Evolutionary conservation across 2,797 vertebrate species (phyloP).

Genomic region (Gallinago nigripennis): DNA sequence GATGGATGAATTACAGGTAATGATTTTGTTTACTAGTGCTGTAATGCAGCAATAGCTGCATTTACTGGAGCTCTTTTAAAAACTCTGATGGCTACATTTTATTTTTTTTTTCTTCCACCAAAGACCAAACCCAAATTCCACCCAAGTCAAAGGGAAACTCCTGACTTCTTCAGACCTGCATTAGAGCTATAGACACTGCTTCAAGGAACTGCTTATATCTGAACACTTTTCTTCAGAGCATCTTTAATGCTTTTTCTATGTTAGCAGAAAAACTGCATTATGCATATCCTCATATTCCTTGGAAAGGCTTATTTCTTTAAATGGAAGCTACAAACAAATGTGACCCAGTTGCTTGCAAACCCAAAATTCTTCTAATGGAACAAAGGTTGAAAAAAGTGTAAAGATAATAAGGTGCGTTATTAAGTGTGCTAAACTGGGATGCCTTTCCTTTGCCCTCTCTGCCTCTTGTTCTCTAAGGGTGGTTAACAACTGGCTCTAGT

Average conservation of each 20-base stretch:
- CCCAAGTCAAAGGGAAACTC: neutral
- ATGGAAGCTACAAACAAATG: neutral
- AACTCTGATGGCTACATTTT: neutral
- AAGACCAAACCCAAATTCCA: neutral
- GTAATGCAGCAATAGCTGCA: neutral
- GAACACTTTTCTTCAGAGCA: neutral
- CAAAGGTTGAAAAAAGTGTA: neutral
- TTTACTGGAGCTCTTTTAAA: conserved; percentile 3
- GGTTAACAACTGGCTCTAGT: neutral
- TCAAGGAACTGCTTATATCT: neutral
- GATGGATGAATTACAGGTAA: conserved; percentile 36
- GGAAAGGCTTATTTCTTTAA: neutral
- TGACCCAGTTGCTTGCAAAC: neutral
- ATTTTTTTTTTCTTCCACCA: neutral
- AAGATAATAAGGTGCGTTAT: neutral
- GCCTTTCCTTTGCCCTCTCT: neutral
- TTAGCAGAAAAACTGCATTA: neutral
- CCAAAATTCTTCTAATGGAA: neutral
- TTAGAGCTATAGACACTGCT: neutral
- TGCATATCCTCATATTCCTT: neutral
- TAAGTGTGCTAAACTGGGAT: neutral
- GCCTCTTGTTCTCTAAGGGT: neutral
- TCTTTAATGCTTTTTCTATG: neutral
- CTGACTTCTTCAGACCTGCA: neutral
- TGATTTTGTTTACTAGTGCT: conserved; percentile 52